Conservation (phyloP, 2,888 invertebrate genomes). For the Norana najaformis region DNA sequence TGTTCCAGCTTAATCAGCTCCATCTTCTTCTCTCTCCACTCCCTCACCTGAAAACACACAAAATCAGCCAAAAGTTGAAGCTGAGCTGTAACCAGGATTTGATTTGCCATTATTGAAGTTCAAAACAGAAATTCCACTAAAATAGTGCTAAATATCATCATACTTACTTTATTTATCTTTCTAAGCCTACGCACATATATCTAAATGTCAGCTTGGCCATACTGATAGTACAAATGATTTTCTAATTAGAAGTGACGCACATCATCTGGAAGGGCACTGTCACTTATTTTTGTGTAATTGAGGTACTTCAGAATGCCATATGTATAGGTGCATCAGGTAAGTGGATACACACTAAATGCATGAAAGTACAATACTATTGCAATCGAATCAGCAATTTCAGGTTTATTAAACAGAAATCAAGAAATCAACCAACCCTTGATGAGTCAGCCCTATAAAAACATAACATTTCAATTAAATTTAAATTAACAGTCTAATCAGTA, state of each 20-base stretch:
- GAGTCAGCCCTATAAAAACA: background rate
- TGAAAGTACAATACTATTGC: background rate
- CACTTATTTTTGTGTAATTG: background rate
- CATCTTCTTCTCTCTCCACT: conserved; percentile 55
- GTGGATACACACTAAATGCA: background rate
- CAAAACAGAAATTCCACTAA: background rate
- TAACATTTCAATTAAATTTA: conserved; percentile 25
- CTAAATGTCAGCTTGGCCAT: too few relatives aligned
- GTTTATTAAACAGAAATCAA: too few relatives aligned
- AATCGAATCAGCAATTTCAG: background rate
- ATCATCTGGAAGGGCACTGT: background rate
- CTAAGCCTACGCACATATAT: too few relatives aligned
- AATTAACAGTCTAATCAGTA: background rate
- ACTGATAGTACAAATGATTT: too few relatives aligned
- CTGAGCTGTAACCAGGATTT: background rate
- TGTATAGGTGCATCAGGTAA: background rate
- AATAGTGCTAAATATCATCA: background rate
- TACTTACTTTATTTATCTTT: background rate
- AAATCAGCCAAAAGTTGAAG: background rate
- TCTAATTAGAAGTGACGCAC: too few relatives aligned
- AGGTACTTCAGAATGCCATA: background rate
- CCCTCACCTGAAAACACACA: conserved; percentile 46
- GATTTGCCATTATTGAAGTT: background rate
- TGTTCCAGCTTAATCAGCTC: conserved; percentile 52
- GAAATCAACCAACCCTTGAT: background rate